Base-by-base conservation (phyloP, 1,140 invertebrate genomes). In the Procambarus virginalis region DNA sequence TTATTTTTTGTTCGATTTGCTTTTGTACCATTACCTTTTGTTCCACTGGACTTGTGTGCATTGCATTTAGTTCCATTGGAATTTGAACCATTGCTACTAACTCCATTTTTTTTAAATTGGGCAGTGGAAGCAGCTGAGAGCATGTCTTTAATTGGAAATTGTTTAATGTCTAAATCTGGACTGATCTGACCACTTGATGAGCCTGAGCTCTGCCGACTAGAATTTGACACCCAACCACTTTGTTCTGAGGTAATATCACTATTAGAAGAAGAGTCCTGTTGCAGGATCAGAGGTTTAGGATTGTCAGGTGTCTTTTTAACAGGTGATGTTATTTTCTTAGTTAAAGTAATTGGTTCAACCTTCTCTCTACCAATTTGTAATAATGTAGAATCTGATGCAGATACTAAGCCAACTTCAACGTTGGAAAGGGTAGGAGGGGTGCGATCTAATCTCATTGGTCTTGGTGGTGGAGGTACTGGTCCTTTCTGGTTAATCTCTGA, bases 171-270 rank as follows among this genome's bases (percentile, higher is more conserved):
- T 51, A 92, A 68, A 81, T 89, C 87, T 20, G 93, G 93, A 86
- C 92, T 93, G 12, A 89, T 79, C 81, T 94, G 93, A 9, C 93
- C 93, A 84, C 93, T 94, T 20, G 94, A 94, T 55, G 94, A 93
- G n/a, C 91, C 92, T 75, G 93, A 92, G 45, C 45, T 94, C 87
- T 93, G 46, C 91, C 93, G 70, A 92, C 93, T 55, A 93, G 93
- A 93, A 94, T 95, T 87, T 93, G 94, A 94, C 87, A 95, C 89
- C 94, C 94, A 92, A 88, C 94, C 94, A 92, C 94, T 94, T 80
- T 93, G 93, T 88, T 94, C 94, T 14, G 94, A 94, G 12, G 94
- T 94, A 60, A 94, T 94, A 83, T 93, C 93, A 90, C 94, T 93
- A 91, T 93, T 93, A 9, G 93, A 93, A 17, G 93, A 94, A 22